Conservation (phyloP, 2,888 invertebrate species). For the Tenthredo amoena region DNA sequence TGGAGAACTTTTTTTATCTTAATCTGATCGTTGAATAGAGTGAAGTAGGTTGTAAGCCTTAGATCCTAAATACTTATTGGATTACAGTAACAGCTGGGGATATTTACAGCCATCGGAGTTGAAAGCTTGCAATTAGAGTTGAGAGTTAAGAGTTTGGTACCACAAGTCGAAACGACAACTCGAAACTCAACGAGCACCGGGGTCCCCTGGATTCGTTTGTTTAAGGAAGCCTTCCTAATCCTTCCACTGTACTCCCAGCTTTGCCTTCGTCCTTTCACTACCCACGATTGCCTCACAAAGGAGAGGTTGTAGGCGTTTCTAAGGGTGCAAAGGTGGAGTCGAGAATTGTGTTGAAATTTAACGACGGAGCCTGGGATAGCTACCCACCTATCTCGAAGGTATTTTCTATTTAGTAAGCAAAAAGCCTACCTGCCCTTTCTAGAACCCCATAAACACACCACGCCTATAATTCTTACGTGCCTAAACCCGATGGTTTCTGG, state of each 20-base stretch:
- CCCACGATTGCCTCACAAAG: conserved; percentile 25
- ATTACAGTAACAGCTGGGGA: conserved; percentile 11
- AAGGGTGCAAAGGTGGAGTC: conserved; percentile 43
- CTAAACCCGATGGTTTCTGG: neutral
- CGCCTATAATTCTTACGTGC: conserved; percentile 1
- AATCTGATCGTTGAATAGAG: neutral
- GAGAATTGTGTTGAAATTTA: conserved; percentile 26
- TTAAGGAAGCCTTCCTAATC: conserved; percentile 38
- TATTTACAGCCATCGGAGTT: conserved; percentile 24
- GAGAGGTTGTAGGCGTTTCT: conserved; percentile 29
- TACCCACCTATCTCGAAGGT: neutral
- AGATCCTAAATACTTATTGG: conserved; percentile 17
- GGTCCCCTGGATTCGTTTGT: conserved; percentile 14
- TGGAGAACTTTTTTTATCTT: neutral
- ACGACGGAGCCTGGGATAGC: conserved; percentile 2
- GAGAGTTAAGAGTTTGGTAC: conserved; percentile 40
- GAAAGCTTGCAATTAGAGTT: conserved; percentile 18
- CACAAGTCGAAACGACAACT: conserved; percentile 42
- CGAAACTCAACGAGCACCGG: neutral
- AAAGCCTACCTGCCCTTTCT: neutral
- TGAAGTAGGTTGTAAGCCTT: neutral
- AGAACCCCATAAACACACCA: conserved; percentile 4
- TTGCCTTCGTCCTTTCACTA: conserved; percentile 10
- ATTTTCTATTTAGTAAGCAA: neutral
- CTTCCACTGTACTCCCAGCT: conserved; percentile 11